Percentiles rank a stretch among this genome's conserved stretches.
phyloP scores from a whole-genome alignment of 2,888 invertebrate species.

The Stegana nigrithorax region DNA sequence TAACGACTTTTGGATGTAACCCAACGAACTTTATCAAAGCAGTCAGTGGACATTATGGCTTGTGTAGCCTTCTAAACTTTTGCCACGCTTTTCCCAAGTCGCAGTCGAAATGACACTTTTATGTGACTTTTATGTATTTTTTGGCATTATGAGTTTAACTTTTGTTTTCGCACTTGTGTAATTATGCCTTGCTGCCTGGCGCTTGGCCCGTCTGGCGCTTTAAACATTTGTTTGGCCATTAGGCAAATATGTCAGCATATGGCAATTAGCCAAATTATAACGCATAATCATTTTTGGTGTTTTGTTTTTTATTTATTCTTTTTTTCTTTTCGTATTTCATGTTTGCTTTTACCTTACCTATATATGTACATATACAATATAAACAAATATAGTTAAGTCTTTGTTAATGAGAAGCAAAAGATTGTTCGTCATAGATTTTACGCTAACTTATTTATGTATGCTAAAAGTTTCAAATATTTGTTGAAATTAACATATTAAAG shows the following conservation, averaged over 20 bases:
- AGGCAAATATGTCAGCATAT: conserved; percentile 58
- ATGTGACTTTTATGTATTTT: conserved; percentile 20
- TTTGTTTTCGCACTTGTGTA: neutral
- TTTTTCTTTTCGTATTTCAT: neutral
- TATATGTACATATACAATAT: neutral
- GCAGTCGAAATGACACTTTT: conserved; percentile 20
- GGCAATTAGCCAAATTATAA: conserved; percentile 59
- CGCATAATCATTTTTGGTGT: conserved; percentile 31
- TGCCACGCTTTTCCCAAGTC: conserved; percentile 24
- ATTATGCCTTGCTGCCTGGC: neutral
- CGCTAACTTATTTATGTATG: no score
- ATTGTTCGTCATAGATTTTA: no score
- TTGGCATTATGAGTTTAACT: neutral
- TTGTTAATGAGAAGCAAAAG: no score
- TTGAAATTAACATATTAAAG: no score
- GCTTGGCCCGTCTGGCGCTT: no score
- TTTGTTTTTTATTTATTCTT: no score
- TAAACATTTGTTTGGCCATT: conserved; percentile 41
- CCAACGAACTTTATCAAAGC: no score
- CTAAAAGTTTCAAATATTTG: no score
- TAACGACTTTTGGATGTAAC: no score
- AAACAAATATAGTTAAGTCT: neutral
- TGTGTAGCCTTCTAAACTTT: conserved; percentile 36
- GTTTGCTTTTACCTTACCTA: neutral
- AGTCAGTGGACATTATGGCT: conserved; percentile 44